Base-by-base conservation (phyloP, 2,113 vertebrate genomes). In the Albula goreensis region DNA sequence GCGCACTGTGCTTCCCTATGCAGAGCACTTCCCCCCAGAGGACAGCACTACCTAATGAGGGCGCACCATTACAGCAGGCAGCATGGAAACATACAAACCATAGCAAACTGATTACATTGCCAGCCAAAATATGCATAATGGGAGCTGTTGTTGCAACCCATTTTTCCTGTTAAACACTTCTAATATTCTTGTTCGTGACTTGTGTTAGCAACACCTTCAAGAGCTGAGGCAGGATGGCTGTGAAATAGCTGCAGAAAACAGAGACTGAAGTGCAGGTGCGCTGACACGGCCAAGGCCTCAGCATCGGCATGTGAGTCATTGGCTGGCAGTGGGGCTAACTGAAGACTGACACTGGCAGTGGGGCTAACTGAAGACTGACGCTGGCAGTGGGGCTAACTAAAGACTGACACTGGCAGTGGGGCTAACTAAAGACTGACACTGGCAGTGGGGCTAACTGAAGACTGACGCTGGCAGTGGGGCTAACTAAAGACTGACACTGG, bases 101-200 rank as follows among this genome's bases (percentile, higher is more conserved):
- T 56, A 90, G 41, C 52, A 80, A n/a, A 77, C 79, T 89, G 83
- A 90, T 89, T 89, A 82, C 88, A 88, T 91, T 88, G 87, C 31
- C 31, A 19, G 74, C 0, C 50, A 66, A 84, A 80, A 74, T 84
- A 89, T 86, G 83, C 63, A 70, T 81, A 25, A 12, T 56, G 66
- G 60, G 77, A 53, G 70, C 51, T 78, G 80, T 78, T 25, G 4
- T 60, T 87, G 50, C 51, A 81, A 79, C 63, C 49, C 50, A 31
- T 53, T 85, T 88, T 48, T 85, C 31, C 53, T 88, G 86, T 53
- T 85, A 66, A 57, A 53, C 22, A 52, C 80, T 5, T 81, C 50
- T 50, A 81, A n/a, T 50, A 25, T 8, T 17, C n/a, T 22, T 9
- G 81, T 13, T 60, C 53, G 25, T 82, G 81, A 50, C 53, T 41